Evolutionary conservation across 2,888 invertebrate genomes (phyloP), one percentile per base, ranked within the genome.

Genomic region (Blera fallax): DNA sequence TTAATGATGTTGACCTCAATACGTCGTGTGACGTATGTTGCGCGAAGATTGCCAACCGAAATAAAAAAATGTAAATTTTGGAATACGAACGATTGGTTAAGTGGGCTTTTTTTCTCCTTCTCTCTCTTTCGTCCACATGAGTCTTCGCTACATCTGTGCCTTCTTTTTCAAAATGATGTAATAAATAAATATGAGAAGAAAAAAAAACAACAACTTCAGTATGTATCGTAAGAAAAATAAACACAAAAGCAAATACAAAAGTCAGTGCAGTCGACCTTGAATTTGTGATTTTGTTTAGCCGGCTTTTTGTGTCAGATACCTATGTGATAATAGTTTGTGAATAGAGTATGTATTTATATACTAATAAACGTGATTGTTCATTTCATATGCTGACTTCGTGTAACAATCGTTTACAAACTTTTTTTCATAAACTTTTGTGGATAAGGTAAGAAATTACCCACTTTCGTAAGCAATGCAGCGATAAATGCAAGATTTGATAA

Each of bases 201-300:
- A 72, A 77, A 52, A 73, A 76, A 40, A 82, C 74, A 52, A 76
- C 43, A 45, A 34, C 29, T 43, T 27, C 52, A 43, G 52, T 29
- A 45, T 27, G 45, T 56, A 43, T 48, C 50, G 34, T 18, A 78
- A 79, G 74, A 87, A 78, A 77, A 37, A 52, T 50, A 85, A 87
- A 65, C 77, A 54, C 58, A 82, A 87, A 70, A 18, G 69, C 27
- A 37, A 73, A 77, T 43, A 50, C 48, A 58, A 76, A 52, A 58
- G 48, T 56, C 40, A 45, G 45, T 70, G 74, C 70, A 73, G 76
- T 81, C 91, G 91, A 91, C 91, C 91, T 91, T 91, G 91, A 91
- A 90, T 89, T 88, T 87, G 65, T 40, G 70, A 65, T 65, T 81
- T 85, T 77, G 84, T 84, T 84, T 84, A 80, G 81, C 85, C 85